Conservation (phyloP, 2,797 vertebrate genomes). For the Lagodon rhomboides region DNA sequence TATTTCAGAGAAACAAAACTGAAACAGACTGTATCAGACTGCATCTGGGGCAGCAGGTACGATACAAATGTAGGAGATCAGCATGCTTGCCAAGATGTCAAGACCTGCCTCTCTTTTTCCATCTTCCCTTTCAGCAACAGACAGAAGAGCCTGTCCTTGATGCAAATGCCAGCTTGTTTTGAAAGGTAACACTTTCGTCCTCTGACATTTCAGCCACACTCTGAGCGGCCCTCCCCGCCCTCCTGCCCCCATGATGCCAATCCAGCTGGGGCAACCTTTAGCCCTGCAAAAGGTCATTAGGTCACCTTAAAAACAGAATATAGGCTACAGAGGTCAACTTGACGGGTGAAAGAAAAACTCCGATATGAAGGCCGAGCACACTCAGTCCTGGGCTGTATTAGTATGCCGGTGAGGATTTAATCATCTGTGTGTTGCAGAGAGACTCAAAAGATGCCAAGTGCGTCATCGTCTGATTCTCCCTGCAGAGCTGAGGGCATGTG, state of each 20-base stretch:
- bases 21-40: not conserved
- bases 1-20: slow-evolving; percentile 18
- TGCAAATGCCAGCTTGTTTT: slow-evolving; percentile 83
- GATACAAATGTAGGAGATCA: slow-evolving; percentile 32
- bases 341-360: not conserved
- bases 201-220: slow-evolving; percentile 77
- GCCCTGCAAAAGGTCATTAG: slow-evolving; percentile 7
- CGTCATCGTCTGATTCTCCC: slow-evolving; percentile 31
- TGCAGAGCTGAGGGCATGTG: slow-evolving; percentile 8
- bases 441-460: slow-evolving; percentile 52
- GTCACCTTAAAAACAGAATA: slow-evolving; percentile 56
- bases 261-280: slow-evolving; percentile 13
- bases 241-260: not conserved
- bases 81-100: slow-evolving; percentile 33
- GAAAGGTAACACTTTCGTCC: slow-evolving; percentile 79
- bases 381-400: slow-evolving; percentile 10
- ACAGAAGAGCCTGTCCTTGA: slow-evolving; percentile 58
- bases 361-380: not conserved
- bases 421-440: slow-evolving; percentile 43
- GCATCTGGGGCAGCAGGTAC: slow-evolving; percentile 20
- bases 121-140: slow-evolving; percentile 56
- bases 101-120: slow-evolving; percentile 55
- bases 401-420: slow-evolving; percentile 51
- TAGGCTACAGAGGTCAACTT: slow-evolving; percentile 24
- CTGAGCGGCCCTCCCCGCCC: not conserved